phyloP scores from a whole-genome alignment of 2,797 vertebrate genomes.

The Pyrocephalus nanus region DNA sequence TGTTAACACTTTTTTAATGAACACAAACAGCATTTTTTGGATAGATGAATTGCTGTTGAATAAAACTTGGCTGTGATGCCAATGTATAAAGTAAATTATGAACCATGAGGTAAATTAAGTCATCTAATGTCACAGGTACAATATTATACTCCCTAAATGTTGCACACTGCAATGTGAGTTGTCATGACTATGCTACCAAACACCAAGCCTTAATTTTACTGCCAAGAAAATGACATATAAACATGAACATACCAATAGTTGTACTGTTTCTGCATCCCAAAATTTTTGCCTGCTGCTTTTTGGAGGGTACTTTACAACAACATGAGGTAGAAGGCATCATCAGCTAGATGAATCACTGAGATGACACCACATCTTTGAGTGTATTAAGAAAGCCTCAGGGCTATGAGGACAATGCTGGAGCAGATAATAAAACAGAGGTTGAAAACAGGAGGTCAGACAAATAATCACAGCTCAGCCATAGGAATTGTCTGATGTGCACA shows the following conservation, averaged over 20 bases:
- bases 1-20: constrained; percentile 26
- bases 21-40: constrained; percentile 7
- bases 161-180: constrained; percentile 16
- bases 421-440: background rate
- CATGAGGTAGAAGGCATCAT: background rate
- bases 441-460: background rate
- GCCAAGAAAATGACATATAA: constrained; percentile 55
- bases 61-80: constrained; percentile 33
- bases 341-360: background rate
- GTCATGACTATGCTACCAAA: constrained; percentile 24
- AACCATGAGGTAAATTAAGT: constrained; percentile 57
- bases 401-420: background rate
- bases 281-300: background rate
- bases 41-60: constrained; percentile 21
- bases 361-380: background rate
- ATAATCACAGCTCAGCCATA: background rate
- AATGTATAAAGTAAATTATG: constrained; percentile 38
- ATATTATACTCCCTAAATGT: constrained; percentile 30
- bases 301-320: background rate
- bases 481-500: background rate
- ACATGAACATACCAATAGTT: background rate
- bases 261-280: background rate
- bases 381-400: background rate
- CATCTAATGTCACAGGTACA: constrained; percentile 42
- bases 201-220: background rate